Evolutionary conservation across 37 sponge, comb jelly and placozoan species (phyloP).

Genomic region (Theonella swinhoei): DNA sequence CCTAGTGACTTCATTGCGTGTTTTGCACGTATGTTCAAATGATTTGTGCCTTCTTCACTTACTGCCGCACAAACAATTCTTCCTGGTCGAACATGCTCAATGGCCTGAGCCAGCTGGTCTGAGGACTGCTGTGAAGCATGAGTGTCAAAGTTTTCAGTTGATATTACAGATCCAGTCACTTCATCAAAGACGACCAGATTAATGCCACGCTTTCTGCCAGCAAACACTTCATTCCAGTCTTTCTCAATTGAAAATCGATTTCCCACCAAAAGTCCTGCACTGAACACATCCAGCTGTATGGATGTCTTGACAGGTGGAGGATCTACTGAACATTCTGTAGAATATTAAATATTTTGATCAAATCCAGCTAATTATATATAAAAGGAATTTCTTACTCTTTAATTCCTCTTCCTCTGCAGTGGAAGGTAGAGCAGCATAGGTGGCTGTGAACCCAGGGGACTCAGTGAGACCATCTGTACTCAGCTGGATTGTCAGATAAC

Average conservation of each 20-base stretch:
- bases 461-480: background rate
- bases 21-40: background rate
- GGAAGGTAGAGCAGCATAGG: background rate
- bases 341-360: background rate
- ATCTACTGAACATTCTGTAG: background rate
- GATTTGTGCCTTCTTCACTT: background rate
- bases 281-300: background rate
- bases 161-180: background rate
- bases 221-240: constrained; percentile 1
- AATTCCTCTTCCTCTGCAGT: too few species aligned
- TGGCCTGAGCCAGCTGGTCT: background rate
- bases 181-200: constrained; percentile 1
- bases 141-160: background rate
- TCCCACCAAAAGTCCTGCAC: background rate
- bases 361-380: too few species aligned
- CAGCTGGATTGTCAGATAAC: background rate
- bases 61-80: background rate
- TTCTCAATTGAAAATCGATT: background rate
- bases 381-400: too few species aligned
- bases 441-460: background rate
- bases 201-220: background rate
- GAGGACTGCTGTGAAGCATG: background rate
- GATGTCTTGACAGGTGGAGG: background rate
- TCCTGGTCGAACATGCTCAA: background rate
- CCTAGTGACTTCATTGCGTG: background rate